Conservation (phyloP, 2,797 vertebrate species). For the Melanotaenia maccullochi region DNA sequence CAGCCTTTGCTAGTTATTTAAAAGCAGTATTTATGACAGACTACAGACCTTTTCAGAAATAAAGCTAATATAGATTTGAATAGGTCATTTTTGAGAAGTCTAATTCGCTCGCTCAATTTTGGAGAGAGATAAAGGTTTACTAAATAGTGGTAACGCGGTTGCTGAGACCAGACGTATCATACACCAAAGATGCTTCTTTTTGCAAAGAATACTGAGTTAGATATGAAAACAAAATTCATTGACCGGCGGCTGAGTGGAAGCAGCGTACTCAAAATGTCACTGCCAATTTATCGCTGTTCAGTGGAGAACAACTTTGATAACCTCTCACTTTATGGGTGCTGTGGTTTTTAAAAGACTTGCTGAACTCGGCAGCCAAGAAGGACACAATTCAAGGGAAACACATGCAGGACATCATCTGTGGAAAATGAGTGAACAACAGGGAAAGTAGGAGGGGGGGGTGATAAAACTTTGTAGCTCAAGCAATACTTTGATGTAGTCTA, state of each 20-base stretch:
- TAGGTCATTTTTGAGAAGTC: conserved; percentile 27
- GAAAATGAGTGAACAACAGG: conserved; percentile 70
- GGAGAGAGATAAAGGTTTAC: conserved; percentile 45
- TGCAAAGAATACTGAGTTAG: conserved; percentile 33
- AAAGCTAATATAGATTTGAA: conserved; percentile 40
- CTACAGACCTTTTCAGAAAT: conserved; percentile 17
- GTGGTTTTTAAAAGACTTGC: conserved; percentile 68
- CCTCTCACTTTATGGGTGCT: conserved; percentile 74
- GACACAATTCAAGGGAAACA: conserved; percentile 72
- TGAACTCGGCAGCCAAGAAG: conserved; percentile 57
- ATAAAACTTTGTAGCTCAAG: conserved; percentile 72
- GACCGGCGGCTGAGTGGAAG: conserved; percentile 49
- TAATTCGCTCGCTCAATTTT: conserved; percentile 30
- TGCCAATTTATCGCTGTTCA: conserved; percentile 74
- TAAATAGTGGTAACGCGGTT: conserved; percentile 21
- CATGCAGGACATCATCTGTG: conserved; percentile 75
- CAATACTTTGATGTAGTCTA: conserved; percentile 74
- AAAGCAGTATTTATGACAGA: conserved; percentile 39
- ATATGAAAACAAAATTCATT: conserved; percentile 60
- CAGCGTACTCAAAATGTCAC: conserved; percentile 71
- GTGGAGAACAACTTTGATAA: conserved; percentile 75
- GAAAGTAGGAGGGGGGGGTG: conserved; percentile 53
- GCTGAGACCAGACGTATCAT: conserved; percentile 33
- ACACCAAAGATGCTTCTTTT: conserved; percentile 27
- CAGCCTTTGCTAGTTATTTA: conserved; percentile 39